Conservation (phyloP, 2,113 vertebrate species). For the Vulpes ferrilata region DNA sequence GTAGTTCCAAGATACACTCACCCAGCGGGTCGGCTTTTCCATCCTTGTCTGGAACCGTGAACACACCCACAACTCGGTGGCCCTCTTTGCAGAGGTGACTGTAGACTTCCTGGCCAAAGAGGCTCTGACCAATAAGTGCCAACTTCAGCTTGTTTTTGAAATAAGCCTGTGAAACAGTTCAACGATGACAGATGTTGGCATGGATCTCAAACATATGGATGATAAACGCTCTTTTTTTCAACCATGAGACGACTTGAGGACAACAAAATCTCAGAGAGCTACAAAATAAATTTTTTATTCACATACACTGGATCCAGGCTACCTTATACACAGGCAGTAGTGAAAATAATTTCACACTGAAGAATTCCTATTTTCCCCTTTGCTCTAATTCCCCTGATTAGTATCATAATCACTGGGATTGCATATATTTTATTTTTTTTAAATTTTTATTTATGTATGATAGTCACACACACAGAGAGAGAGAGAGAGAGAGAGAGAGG, state of each 20-base stretch:
- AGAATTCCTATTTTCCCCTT: background rate
- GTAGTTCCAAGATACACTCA: slow-evolving; percentile 85
- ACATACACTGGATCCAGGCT: background rate
- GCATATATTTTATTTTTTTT: background rate
- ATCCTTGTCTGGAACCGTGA: slow-evolving; percentile 97
- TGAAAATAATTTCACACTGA: background rate
- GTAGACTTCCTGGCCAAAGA: slow-evolving; percentile 99
- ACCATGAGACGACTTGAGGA: background rate
- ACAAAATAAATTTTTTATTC: background rate
- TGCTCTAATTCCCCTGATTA: background rate
- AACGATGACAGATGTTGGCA: background rate
- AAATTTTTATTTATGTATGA: too few species aligned
- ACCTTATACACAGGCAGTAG: too few species aligned
- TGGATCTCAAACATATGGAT: background rate
- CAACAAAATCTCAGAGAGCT: background rate
- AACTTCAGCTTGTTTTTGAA: slow-evolving; percentile 95
- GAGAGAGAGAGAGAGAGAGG: too few species aligned
- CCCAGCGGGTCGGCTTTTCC: slow-evolving; percentile 98
- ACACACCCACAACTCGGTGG: slow-evolving; percentile 97
- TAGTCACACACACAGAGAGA: too few species aligned
- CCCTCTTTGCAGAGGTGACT: slow-evolving; percentile 94
- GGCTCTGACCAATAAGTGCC: slow-evolving; percentile 97
- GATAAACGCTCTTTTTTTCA: background rate
- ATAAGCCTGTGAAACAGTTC: slow-evolving; percentile 87
- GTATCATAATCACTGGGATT: background rate